Percentiles rank a stretch among this genome's conserved stretches.
Evolutionary conservation across 23 tunicate species (phyloP).

Genomic region (Halocynthia roretzi): DNA sequence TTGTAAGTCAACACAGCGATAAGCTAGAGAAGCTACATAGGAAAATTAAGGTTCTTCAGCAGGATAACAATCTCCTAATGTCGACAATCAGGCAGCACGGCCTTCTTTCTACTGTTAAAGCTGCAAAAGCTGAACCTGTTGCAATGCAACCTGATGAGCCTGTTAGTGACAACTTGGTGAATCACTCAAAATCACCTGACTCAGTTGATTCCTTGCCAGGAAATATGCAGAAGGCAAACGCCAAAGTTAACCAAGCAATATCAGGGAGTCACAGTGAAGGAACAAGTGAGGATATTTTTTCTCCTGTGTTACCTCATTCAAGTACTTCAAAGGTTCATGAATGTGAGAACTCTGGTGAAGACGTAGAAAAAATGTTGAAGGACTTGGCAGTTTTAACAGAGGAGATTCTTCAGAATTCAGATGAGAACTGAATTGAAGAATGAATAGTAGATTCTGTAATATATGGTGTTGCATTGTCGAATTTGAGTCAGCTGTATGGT

Average conservation of each 20-base stretch:
- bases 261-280: not conserved
- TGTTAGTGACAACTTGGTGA: not conserved
- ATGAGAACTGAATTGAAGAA: too few relatives aligned
- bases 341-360: not conserved
- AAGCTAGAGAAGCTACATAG: slow-evolving; percentile 38
- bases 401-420: slow-evolving; percentile 4
- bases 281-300: too few relatives aligned
- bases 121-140: slow-evolving; percentile 41
- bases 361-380: slow-evolving; percentile 4
- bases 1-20: slow-evolving; percentile 15
- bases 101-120: slow-evolving; percentile 36
- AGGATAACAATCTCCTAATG: slow-evolving; percentile 65
- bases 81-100: slow-evolving; percentile 84
- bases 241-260: not conserved
- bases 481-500: too few relatives aligned
- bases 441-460: too few relatives aligned
- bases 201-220: not conserved
- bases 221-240: not conserved
- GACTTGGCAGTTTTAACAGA: slow-evolving; percentile 23
- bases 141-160: not conserved
- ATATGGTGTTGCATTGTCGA: too few relatives aligned
- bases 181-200: not conserved
- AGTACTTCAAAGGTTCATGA: too few relatives aligned
- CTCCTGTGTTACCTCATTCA: too few relatives aligned
- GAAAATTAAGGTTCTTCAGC: slow-evolving; percentile 31